Conservation (phyloP, 1,140 invertebrate genomes). For the Brachionus paranguensis region DNA sequence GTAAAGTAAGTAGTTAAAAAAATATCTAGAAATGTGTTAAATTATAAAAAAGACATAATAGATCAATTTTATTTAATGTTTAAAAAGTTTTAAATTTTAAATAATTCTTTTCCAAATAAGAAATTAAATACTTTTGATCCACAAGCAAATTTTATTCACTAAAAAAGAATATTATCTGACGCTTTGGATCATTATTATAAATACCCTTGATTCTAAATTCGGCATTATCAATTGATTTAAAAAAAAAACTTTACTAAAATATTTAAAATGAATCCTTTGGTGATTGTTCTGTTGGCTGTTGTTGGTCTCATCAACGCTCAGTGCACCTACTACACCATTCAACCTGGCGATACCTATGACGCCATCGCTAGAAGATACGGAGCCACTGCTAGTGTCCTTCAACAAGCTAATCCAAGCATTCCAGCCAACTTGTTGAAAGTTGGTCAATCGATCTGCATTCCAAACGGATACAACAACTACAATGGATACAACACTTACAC, state of each 20-base stretch:
- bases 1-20: no score
- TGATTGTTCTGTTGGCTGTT: background rate
- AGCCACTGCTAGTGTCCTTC: background rate
- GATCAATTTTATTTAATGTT: background rate
- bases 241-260: background rate
- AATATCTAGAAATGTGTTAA: no score
- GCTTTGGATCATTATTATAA: background rate
- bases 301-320: conserved; percentile 15
- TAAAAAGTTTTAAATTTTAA: background rate
- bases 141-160: background rate
- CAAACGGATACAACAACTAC: background rate
- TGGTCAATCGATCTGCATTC: background rate
- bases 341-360: conserved; percentile 10
- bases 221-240: background rate
- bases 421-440: background rate
- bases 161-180: background rate
- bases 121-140: background rate
- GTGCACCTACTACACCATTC: conserved; percentile 8
- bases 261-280: background rate
- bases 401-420: background rate
- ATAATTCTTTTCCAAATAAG: background rate
- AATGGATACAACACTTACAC: background rate
- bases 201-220: background rate
- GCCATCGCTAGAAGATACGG: conserved; percentile 18
- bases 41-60: no score